phyloP scores from a whole-genome alignment of 2,888 invertebrate genomes.

The Dioctria rufipes region DNA sequence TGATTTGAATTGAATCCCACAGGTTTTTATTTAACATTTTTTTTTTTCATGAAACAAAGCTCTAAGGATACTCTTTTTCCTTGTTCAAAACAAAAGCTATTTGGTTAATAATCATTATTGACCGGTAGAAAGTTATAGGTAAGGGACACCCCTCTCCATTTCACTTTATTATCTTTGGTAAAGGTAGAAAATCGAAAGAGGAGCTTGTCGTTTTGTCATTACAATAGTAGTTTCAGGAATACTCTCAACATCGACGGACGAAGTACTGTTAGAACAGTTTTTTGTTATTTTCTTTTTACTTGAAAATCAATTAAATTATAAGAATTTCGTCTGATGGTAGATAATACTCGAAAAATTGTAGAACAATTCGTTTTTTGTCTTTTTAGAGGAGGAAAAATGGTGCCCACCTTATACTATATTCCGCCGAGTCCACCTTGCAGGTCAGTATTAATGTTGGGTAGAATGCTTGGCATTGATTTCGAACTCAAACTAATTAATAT shows the following conservation, averaged over 20 bases:
- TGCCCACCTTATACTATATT: slow-evolving; percentile 73
- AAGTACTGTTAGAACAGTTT: not conserved
- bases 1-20: too few relatives aligned
- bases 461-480: slow-evolving; percentile 75
- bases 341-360: slow-evolving; percentile 68
- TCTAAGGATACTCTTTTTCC: too few relatives aligned
- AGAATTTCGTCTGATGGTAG: slow-evolving; percentile 61
- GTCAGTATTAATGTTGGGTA: slow-evolving; percentile 74
- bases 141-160: too few relatives aligned
- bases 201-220: too few relatives aligned
- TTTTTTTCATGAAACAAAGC: too few relatives aligned
- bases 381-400: slow-evolving; percentile 70
- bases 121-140: too few relatives aligned
- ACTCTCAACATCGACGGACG: not conserved
- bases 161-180: too few relatives aligned
- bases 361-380: slow-evolving; percentile 71
- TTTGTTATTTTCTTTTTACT: not conserved
- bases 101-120: too few relatives aligned
- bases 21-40: too few relatives aligned
- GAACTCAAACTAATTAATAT: slow-evolving; percentile 75
- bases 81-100: too few relatives aligned
- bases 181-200: too few relatives aligned
- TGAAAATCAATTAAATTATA: not conserved
- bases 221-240: not conserved
- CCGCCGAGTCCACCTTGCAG: slow-evolving; percentile 77